A percentile compares a stretch with the other conserved stretches of the same genome.
Conservation (phyloP, 2,797 vertebrate species). For the Alauda arvensis region DNA sequence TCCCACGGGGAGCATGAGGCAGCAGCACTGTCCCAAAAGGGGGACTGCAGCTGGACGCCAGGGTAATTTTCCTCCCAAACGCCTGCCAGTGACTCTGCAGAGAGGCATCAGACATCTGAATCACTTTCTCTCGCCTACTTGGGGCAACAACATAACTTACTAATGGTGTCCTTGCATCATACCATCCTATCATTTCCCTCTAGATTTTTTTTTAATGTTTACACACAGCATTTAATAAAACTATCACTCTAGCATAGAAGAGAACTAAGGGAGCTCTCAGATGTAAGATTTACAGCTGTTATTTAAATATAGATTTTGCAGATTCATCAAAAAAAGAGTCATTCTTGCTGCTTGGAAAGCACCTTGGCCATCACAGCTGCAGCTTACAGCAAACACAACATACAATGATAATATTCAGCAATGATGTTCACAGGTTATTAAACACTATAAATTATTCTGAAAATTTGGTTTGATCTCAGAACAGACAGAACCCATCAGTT, state of each 20-base stretch:
- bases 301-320: constrained; percentile 1
- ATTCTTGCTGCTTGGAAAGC: neutral
- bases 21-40: neutral
- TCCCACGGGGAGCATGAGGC: neutral
- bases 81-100: neutral
- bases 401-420: neutral
- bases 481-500: neutral
- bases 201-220: neutral
- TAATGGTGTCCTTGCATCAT: neutral
- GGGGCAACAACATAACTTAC: neutral
- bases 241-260: neutral
- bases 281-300: constrained; percentile 7
- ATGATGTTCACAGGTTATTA: constrained; percentile 16
- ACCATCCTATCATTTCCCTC: neutral
- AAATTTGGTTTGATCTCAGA: constrained; percentile 7
- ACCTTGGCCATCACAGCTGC: neutral
- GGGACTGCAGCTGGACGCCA: neutral
- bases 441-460: neutral
- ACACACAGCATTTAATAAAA: neutral
- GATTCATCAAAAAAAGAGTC: neutral
- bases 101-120: neutral
- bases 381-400: neutral
- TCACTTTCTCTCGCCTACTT: neutral
- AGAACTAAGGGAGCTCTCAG: neutral
- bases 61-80: neutral